A percentile compares a stretch with the other conserved stretches of the same genome.
phyloP scores from a whole-genome alignment of 1,140 invertebrate genomes.

The Neoseiulus cucumeris region DNA sequence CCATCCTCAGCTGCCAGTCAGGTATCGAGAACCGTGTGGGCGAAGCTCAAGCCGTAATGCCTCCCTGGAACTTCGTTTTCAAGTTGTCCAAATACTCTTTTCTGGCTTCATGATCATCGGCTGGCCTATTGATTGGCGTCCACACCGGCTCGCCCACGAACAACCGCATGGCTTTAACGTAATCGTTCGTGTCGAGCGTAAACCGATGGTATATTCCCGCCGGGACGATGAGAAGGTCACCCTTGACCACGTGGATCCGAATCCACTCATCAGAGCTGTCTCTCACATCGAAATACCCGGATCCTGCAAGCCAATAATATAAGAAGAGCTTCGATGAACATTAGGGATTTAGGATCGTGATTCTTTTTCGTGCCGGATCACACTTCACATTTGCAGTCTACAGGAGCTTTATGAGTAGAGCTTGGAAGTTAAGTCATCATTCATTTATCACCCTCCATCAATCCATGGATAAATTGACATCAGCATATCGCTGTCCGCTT shows the following conservation, averaged over 20 bases:
- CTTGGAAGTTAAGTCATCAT: too few species aligned
- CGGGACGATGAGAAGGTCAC: constrained; percentile 79
- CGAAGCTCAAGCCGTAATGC: neutral
- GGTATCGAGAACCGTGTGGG: too few species aligned
- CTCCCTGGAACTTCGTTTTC: neutral
- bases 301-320: constrained; percentile 23
- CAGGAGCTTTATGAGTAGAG: too few species aligned
- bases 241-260: constrained; percentile 56
- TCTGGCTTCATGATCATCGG: constrained; percentile 59
- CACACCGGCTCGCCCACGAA: constrained; percentile 84
- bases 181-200: constrained; percentile 73
- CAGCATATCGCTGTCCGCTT: too few species aligned
- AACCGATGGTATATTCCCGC: constrained; percentile 95
- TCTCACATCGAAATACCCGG: constrained; percentile 90
- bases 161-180: constrained; percentile 58
- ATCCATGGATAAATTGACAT: too few species aligned
- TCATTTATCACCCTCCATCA: too few species aligned
- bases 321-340: too few species aligned
- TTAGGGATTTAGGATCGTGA: too few species aligned
- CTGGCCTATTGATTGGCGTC: constrained; percentile 67
- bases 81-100: constrained; percentile 38
- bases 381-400: too few species aligned
- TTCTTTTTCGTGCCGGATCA: too few species aligned
- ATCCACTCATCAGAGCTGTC: constrained; percentile 78
- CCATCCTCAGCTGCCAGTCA: too few species aligned